Base-by-base conservation (phyloP, 2,113 vertebrate genomes). In the Apeltes quadracus region DNA sequence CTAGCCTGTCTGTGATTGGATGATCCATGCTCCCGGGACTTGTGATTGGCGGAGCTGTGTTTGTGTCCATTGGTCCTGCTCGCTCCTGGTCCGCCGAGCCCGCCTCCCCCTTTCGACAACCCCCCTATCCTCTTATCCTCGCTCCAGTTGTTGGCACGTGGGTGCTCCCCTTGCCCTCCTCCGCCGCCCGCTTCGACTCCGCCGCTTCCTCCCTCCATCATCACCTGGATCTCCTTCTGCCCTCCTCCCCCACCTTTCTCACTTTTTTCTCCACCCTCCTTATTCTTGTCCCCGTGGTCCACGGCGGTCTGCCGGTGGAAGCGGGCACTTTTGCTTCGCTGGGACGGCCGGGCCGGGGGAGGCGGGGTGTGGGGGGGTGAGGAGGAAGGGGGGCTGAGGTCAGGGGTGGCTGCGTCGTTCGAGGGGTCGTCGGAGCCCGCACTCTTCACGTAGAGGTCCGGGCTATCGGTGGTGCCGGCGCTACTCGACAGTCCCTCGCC, bases 381-480 rank as follows among this genome's bases (percentile, higher is more conserved):
- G 62, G 96, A 97, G 61, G 95, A 92, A 0, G 96, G 95, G 3
- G 95, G 94, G 84, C 97, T 98, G 83, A 95, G 95, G 87, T 95
- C 91, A 0, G 97, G 97, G 81, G 96, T 98, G 80, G 95, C 93
- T 0, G 96, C 95, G 2, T 96, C 94, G 55, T 96, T 97, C 0
- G 97, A 96, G 0, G 95, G 96, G 5, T 92, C 89, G 3, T 92
- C 91, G 0, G 91, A 92, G n/a, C 43, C 89, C 0, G 5, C 71
- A 5, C 91, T 96, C 74, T 98, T 98, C 81, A 95, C 93, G 82
- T 98, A 98, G 54, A 98, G 93, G 84, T 98, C 97, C 0, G 98
- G 97, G 89, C 98, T 99, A 84, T 98, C 98, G 0, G 92, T 88
- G 1, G 95, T 96, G 46, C 96, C 96, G 0, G 84, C 90, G 43